These are phyloP conservation scores for Syngnathus typhle DNA, from an alignment of 2,113 vertebrate species.

Conservation along the genomic window DNA sequence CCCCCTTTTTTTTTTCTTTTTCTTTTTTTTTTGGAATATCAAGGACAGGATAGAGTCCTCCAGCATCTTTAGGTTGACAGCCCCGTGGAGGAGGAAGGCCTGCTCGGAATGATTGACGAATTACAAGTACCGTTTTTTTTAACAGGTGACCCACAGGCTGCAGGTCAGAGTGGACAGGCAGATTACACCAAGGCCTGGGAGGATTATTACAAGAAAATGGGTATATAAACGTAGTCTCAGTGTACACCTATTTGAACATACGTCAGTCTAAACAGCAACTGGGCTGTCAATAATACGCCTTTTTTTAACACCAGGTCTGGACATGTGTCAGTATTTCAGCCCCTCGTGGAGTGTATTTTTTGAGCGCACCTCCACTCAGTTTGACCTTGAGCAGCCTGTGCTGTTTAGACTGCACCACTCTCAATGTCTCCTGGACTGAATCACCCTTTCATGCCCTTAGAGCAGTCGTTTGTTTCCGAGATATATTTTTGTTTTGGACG, in stretches of 20 bases:
- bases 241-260: conserved; percentile 57
- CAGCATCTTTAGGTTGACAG: conserved; percentile 41
- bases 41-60: conserved; percentile 45
- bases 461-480: conserved; percentile 28
- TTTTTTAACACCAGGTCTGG: conserved; percentile 38
- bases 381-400: conserved; percentile 45
- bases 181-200: conserved; percentile 99
- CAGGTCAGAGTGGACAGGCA: conserved; percentile 95
- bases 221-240: conserved; percentile 76
- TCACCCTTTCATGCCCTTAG: conserved; percentile 39
- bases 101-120: conserved; percentile 64
- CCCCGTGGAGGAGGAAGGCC: conserved; percentile 57
- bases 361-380: conserved; percentile 39
- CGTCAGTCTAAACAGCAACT: conserved; percentile 61
- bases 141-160: conserved; percentile 93
- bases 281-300: conserved; percentile 35
- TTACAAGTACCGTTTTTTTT: conserved; percentile 74
- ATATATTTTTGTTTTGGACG: conserved; percentile 9
- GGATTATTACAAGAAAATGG: conserved; percentile 99
- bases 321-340: conserved; percentile 28
- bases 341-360: conserved; percentile 39
- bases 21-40: conserved; percentile 3
- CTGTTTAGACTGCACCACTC: conserved; percentile 66
- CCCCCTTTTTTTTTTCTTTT: background rate
- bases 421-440: conserved; percentile 50